phyloP scores from a whole-genome alignment of 2,888 invertebrate genomes.

The Drosophila limbata region DNA sequence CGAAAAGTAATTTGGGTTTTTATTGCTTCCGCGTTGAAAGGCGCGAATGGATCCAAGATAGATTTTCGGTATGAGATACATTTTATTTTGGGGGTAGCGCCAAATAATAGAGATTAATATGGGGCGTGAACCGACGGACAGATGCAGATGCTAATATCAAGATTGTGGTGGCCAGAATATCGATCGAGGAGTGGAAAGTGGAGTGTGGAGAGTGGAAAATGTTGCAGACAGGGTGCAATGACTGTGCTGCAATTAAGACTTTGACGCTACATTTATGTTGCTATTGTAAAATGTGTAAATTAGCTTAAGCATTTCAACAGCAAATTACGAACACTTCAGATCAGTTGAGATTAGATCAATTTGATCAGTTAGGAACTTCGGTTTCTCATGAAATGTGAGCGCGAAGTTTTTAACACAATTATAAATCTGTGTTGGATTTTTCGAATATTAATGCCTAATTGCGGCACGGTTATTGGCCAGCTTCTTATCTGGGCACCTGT shows the following conservation, averaged over 20 bases:
- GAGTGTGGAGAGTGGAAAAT: conserved; percentile 7
- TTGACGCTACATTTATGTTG: conserved; percentile 67
- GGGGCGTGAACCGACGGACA: conserved; percentile 59
- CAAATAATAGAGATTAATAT: conserved; percentile 76
- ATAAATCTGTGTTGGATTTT: conserved; percentile 70
- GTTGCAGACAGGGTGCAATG: conserved; percentile 44
- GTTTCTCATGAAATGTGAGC: conserved; percentile 66
- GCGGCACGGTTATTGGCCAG: conserved; percentile 65
- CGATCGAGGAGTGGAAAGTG: conserved; percentile 1
- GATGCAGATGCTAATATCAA: conserved; percentile 37
- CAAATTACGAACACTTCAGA: conserved; percentile 48
- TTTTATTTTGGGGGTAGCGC: conserved; percentile 20
- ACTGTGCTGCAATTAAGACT: conserved; percentile 70
- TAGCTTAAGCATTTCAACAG: conserved; percentile 71
- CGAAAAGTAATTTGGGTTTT: conserved; percentile 78
- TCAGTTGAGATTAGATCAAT: conserved; percentile 23
- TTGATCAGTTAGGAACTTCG: conserved; percentile 2
- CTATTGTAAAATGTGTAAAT: conserved; percentile 71
- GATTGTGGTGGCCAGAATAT: conserved; percentile 5
- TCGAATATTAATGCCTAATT: conserved; percentile 78
- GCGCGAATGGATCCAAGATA: conserved; percentile 30
- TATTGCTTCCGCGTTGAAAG: conserved; percentile 80
- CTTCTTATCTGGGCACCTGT: conserved; percentile 60
- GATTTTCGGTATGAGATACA: conserved; percentile 17
- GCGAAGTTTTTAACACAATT: conserved; percentile 74